phyloP scores from a whole-genome alignment of 2,797 vertebrate species.

The Phalloptychus januarius region DNA sequence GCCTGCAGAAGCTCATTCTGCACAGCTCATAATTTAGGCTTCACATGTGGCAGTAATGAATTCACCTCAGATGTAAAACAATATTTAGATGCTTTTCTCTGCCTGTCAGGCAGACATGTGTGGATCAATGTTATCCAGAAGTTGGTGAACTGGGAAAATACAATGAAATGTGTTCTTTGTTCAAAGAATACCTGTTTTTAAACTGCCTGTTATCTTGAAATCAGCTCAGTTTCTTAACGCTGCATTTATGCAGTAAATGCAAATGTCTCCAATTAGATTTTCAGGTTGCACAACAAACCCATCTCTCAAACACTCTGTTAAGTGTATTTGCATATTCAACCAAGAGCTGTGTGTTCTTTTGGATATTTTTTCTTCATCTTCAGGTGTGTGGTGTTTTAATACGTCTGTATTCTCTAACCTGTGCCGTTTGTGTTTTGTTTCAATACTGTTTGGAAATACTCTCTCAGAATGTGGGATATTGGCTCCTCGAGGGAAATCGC shows the following conservation, averaged over 20 bases:
- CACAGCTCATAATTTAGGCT: not conserved
- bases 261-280: conserved; percentile 8
- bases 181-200: not conserved
- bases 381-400: conserved; percentile 26
- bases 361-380: conserved; percentile 35
- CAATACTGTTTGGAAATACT: conserved; percentile 68
- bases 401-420: conserved; percentile 44
- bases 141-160: not conserved
- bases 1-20: not conserved
- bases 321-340: conserved; percentile 47
- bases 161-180: not conserved
- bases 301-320: conserved; percentile 34
- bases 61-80: not conserved
- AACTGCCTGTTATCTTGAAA: not conserved
- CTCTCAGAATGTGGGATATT: conserved; percentile 62
- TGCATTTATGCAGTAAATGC: not conserved
- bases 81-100: not conserved
- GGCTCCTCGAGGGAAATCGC: conserved; percentile 65
- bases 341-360: conserved; percentile 40
- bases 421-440: conserved; percentile 55
- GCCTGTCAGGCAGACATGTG: not conserved
- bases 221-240: not conserved
- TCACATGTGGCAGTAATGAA: not conserved
- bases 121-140: not conserved
- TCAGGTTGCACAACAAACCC: conserved; percentile 20